These are phyloP conservation scores for Octonoba sinensis DNA, from an alignment of 2,888 invertebrate species.

Conservation along the genomic window DNA sequence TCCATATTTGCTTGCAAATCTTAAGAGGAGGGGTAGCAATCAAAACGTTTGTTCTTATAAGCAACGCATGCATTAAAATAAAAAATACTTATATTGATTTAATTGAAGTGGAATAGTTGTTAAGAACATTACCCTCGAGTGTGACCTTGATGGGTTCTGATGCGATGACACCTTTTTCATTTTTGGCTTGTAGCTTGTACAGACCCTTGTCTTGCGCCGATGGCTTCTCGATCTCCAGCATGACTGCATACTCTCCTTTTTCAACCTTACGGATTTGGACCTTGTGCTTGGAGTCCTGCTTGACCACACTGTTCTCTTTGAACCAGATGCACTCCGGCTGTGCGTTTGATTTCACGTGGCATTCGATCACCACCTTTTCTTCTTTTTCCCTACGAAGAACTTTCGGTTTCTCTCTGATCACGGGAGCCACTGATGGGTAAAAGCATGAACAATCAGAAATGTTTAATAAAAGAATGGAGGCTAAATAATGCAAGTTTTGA, in stretches of 20 bases:
- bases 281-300: slow-evolving; percentile 82
- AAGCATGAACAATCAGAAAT: slow-evolving; percentile 60
- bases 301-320: slow-evolving; percentile 85
- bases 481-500: too few relatives aligned
- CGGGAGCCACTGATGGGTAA: slow-evolving; percentile 82
- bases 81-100: too few relatives aligned
- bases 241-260: slow-evolving; percentile 89
- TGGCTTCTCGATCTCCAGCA: slow-evolving; percentile 89
- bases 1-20: too few relatives aligned
- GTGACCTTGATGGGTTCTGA: slow-evolving; percentile 91
- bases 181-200: slow-evolving; percentile 90
- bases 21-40: too few relatives aligned
- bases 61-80: too few relatives aligned
- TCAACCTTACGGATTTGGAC: slow-evolving; percentile 82
- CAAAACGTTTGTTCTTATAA: too few relatives aligned
- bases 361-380: slow-evolving; percentile 89
- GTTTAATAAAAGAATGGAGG: too few relatives aligned
- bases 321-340: slow-evolving; percentile 95
- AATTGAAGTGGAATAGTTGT: too few relatives aligned
- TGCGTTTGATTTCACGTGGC: slow-evolving; percentile 92
- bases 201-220: slow-evolving; percentile 85
- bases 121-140: slow-evolving; percentile 73
- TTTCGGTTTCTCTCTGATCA: slow-evolving; percentile 90
- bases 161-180: slow-evolving; percentile 91
- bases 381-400: slow-evolving; percentile 92